Base-by-base conservation (phyloP, 2,888 invertebrate genomes). In the Amiota minor region DNA sequence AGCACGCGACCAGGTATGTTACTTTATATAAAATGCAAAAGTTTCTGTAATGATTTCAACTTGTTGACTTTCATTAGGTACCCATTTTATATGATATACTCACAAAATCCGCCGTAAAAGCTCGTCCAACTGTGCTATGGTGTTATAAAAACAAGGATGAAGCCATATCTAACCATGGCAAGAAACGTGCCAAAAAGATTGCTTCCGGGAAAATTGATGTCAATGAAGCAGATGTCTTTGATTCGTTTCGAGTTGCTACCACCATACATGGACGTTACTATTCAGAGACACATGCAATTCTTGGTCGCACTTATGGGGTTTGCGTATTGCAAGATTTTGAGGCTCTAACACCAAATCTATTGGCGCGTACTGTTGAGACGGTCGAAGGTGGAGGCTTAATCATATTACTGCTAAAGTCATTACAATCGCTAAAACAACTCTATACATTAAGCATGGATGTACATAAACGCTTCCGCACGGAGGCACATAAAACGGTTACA, bases 371-470 rank as follows among this genome's bases (percentile, higher is more conserved):
- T 0, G 93, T 99, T 78, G 99, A 99, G 92, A 99, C 99, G 0
- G 97, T 99, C 0, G 98, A 98, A 91, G 99, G 99, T 23, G 97
- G 97, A 72, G 97, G 97, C n/a, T 91, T 99, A 0, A 93, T 99
- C 72, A 94, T 98, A 68, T 92, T 99, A 75, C 91, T 99, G 9
- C 91, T 99, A 14, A 94, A 95, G 86, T 93, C 95, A 0, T 92
- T 99, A 86, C 92, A 93, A 72, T 98, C 98, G 0, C 91, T 99
- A 35, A 94, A 97, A 86, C 98, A 99, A 88, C 91, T 99, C 4
- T 99, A 96, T 88, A 96, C 98, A 0, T 95, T 99, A 92, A 94
- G 95, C 77, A 99, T 99, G 99, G 99, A 99, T 91, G 98, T 99
- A 1, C 99, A 99, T 91, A 94, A 96, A 78, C 92, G 97, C 90